These are phyloP conservation scores for Pungitius pungitius DNA, from an alignment of 2,113 vertebrate species.

Conservation along the genomic window DNA sequence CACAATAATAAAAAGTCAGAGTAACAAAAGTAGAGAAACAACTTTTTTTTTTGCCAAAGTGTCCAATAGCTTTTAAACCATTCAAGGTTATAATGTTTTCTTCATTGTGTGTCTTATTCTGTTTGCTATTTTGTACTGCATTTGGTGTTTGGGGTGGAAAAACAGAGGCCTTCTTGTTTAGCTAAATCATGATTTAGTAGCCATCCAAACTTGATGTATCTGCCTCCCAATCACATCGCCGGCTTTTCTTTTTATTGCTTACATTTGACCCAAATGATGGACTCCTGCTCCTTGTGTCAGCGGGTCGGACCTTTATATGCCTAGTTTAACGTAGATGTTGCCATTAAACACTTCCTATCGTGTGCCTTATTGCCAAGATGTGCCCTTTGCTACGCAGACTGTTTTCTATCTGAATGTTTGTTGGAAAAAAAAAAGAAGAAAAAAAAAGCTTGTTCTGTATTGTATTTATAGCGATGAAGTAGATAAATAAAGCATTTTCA, in stretches of 20 bases:
- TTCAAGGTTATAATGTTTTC: constrained; percentile 55
- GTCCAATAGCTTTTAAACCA: constrained; percentile 68
- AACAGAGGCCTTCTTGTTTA: constrained; percentile 27
- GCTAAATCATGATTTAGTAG: constrained; percentile 32
- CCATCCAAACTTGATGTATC: constrained; percentile 6
- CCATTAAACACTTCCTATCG: constrained; percentile 58
- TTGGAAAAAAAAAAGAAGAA: constrained; percentile 40
- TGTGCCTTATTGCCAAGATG: constrained; percentile 76
- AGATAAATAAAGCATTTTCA: constrained; percentile 84
- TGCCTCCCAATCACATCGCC: constrained; percentile 54
- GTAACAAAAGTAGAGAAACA: constrained; percentile 63
- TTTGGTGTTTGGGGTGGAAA: constrained; percentile 60
- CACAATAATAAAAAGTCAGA: constrained; percentile 43
- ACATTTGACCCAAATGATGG: constrained; percentile 56
- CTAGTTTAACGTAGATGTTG: constrained; percentile 60
- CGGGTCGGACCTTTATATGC: constrained; percentile 37
- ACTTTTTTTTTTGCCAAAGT: constrained; percentile 70
- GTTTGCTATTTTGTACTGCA: constrained; percentile 55
- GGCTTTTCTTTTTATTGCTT: constrained; percentile 52
- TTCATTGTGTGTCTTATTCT: constrained; percentile 47
- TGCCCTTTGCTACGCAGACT: constrained; percentile 67
- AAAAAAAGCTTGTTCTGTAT: constrained; percentile 66
- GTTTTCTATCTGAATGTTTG: constrained; percentile 78
- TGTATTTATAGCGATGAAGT: constrained; percentile 83
- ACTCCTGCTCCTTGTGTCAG: constrained; percentile 18